Evolutionary conservation across 2,888 invertebrate species (phyloP), one percentile per base, ranked within the genome.

Genomic region (Trichopoda pennipes): DNA sequence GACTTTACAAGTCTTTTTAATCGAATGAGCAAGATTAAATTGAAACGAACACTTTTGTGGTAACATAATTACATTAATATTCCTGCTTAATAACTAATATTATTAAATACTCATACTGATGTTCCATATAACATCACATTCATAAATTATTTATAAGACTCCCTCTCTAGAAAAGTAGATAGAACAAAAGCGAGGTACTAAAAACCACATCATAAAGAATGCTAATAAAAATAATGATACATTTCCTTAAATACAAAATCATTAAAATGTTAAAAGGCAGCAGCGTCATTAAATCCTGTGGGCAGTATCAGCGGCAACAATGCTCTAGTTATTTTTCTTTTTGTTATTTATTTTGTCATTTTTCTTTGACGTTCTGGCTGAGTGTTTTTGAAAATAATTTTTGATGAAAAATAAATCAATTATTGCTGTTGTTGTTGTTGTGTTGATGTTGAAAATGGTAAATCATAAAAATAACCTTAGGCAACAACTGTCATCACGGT

Each of bases 401-500:
- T 56, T 42, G 38, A 7, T n/a, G 32, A 49, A 44, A 68, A 51
- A 42, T 28, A 38, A 55, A 42, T 44, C 42, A 44, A 16, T 56
- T 56, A 35, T 58, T 58, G 7, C 58, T 55, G 19, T 61, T 7
- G n/a, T 38, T 77, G 21, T 49, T 61, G n/a, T 60, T 35, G 66
- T 56, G 12, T 56, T 70, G 21, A 23, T 32, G 51, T 38, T 49
- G 32, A 77, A 69, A 66, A 74, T 74, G 60, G 66, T 68, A 79
- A 79, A 79, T 82, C 79, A 72, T 68, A 61, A 76, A 75, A 76
- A 68, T 64, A 68, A 51, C 81, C 70, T 32, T 32, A 76, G 79
- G 82, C 82, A 28, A 76, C 66, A 72, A 79, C 82, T 82, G 82
- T 82, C 82, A 82, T 66, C 82, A 76, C 72, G 72, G 72, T 44